A percentile compares a stretch with the other conserved stretches of the same genome.
These are phyloP conservation scores for Meteorus cinctellus DNA, from an alignment of 2,888 invertebrate species.

Conservation along the genomic window DNA sequence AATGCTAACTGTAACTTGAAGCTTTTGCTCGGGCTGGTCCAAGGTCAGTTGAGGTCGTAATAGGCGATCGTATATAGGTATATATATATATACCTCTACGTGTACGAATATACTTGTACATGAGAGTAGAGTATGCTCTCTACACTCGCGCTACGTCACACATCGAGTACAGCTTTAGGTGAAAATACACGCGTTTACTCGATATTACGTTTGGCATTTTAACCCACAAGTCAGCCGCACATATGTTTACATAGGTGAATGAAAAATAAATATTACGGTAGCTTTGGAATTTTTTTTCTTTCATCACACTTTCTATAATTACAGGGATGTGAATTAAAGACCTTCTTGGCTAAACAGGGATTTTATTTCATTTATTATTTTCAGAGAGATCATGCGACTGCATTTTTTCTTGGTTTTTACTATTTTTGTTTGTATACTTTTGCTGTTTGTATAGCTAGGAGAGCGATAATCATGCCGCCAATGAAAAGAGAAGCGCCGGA, in stretches of 20 bases:
- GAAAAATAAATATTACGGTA: background rate
- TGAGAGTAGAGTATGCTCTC: background rate
- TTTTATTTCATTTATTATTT: too few relatives aligned
- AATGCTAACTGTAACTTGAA: background rate
- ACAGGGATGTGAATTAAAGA: too few relatives aligned
- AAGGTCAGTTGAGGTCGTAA: background rate
- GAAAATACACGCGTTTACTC: background rate
- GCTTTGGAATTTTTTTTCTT: background rate
- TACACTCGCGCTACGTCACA: background rate
- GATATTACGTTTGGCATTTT: constrained; percentile 1
- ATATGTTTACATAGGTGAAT: background rate
- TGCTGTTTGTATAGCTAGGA: constrained; percentile 51
- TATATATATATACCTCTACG: background rate
- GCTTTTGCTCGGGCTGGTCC: background rate
- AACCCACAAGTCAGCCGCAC: background rate
- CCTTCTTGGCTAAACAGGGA: too few relatives aligned
- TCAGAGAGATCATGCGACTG: too few relatives aligned
- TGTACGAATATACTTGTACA: background rate
- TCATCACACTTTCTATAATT: background rate
- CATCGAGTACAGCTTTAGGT: background rate
- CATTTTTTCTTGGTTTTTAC: background rate
- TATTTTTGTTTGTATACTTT: constrained; percentile 11
- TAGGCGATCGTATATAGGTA: background rate
- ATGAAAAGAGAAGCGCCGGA: constrained; percentile 56
- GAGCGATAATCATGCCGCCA: constrained; percentile 63